phyloP scores from a whole-genome alignment of 1,140 invertebrate genomes.

The Phymorhynchus buccinoides region DNA sequence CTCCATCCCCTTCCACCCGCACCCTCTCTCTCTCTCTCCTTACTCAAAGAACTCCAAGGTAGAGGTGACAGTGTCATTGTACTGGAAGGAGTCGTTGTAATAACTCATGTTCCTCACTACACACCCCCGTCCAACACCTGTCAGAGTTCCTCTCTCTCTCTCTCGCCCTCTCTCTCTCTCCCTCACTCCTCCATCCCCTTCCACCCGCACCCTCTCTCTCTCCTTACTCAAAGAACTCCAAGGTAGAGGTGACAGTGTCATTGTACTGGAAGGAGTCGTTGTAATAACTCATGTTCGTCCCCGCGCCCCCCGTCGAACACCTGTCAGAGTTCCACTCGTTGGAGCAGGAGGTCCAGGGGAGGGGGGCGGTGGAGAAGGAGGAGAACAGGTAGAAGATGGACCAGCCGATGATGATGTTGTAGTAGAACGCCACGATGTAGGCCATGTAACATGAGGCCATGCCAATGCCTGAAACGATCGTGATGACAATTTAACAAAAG shows the following conservation, averaged over 20 bases:
- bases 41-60: conserved; percentile 60
- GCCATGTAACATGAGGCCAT: conserved; percentile 83
- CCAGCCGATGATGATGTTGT: conserved; percentile 99
- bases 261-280: not conserved
- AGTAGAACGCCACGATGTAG: conserved; percentile 99
- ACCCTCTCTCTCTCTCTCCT: conserved; percentile 28
- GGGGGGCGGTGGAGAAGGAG: conserved; percentile 85
- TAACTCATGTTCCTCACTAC: conserved; percentile 26
- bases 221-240: conserved; percentile 60
- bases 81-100: conserved; percentile 38
- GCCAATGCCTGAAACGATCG: conserved; percentile 66
- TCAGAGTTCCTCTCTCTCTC: conserved; percentile 93
- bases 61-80: conserved; percentile 43
- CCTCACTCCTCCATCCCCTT: not conserved
- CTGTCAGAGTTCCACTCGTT: conserved; percentile 92
- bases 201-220: not conserved
- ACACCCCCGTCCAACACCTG: conserved; percentile 76
- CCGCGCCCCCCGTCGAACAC: conserved; percentile 75
- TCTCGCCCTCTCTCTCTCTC: too few relatives aligned
- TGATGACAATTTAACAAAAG: too few relatives aligned
- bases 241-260: conserved; percentile 47
- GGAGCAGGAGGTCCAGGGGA: conserved; percentile 96
- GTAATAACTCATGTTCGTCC: conserved; percentile 32
- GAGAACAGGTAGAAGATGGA: conserved; percentile 96
- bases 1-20: too few relatives aligned